phyloP scores from a whole-genome alignment of 2,888 invertebrate genomes.

The Parnassius glacialis region DNA sequence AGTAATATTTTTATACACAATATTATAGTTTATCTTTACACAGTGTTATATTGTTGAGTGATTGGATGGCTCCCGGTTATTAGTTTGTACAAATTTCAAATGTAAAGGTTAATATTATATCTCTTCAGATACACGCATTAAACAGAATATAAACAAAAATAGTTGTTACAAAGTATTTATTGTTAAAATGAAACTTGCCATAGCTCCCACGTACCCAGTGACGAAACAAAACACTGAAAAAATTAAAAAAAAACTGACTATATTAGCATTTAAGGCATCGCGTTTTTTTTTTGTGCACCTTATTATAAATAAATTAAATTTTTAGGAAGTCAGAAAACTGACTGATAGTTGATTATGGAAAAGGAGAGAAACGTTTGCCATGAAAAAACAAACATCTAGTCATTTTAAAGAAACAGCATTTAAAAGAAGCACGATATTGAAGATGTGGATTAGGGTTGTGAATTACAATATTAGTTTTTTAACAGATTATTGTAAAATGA shows the following conservation, averaged over 20 bases:
- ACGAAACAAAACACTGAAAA: slow-evolving; percentile 35
- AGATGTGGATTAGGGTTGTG: slow-evolving; percentile 75
- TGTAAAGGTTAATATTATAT: slow-evolving; percentile 42
- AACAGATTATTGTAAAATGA: slow-evolving; percentile 47
- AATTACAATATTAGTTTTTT: slow-evolving; percentile 71
- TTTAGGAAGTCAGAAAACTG: slow-evolving; percentile 23
- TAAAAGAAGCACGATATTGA: slow-evolving; percentile 51
- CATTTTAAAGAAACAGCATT: slow-evolving; percentile 48
- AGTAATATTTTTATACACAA: slow-evolving; percentile 79
- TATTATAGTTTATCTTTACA: slow-evolving; percentile 80
- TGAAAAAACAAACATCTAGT: slow-evolving; percentile 54
- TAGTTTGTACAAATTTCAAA: slow-evolving; percentile 57
- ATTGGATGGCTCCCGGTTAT: slow-evolving; percentile 77
- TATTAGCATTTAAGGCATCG: slow-evolving; percentile 40
- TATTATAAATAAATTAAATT: not conserved
- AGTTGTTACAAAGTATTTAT: slow-evolving; percentile 40
- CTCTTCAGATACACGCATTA: slow-evolving; percentile 52
- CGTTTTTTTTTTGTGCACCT: slow-evolving; percentile 30
- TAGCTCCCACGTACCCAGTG: slow-evolving; percentile 46
- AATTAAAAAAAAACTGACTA: slow-evolving; percentile 15
- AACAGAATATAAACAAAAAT: slow-evolving; percentile 36
- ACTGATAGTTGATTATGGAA: slow-evolving; percentile 27
- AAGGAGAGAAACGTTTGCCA: slow-evolving; percentile 55
- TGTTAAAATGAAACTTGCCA: slow-evolving; percentile 47
- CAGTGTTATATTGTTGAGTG: slow-evolving; percentile 76